Conservation (phyloP, 92 coral and sea anemone species). For the Actinostola sp. region DNA sequence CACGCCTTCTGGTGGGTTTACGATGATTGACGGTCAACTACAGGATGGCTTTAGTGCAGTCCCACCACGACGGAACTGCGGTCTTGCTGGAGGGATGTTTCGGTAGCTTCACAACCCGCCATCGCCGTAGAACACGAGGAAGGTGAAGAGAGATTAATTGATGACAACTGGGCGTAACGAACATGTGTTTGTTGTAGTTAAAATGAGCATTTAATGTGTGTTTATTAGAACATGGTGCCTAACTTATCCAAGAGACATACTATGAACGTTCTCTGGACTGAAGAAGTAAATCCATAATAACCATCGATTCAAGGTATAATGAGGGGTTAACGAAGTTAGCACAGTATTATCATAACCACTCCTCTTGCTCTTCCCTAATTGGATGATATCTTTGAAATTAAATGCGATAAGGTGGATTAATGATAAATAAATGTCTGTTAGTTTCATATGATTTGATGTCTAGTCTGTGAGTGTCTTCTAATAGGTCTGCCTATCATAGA, state of each 20-base stretch:
- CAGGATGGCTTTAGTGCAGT: neutral
- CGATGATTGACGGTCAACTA: constrained; percentile 28
- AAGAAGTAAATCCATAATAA: neutral
- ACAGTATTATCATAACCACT: constrained; percentile 29
- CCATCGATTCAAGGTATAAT: neutral
- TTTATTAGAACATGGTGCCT: no score
- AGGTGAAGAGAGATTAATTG: constrained; percentile 4
- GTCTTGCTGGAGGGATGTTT: no score
- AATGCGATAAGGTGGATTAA: constrained; percentile 46
- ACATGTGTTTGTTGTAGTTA: constrained; percentile 8
- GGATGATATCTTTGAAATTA: constrained; percentile 49
- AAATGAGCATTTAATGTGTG: constrained; percentile 4
- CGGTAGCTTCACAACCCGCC: neutral
- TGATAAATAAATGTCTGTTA: constrained; percentile 46
- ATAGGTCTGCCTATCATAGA: constrained; percentile 31
- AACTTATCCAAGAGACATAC: neutral
- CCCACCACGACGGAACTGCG: constrained; percentile 4
- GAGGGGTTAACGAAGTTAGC: constrained; percentile 22
- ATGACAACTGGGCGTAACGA: constrained; percentile 11
- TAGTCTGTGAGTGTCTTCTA: constrained; percentile 24
- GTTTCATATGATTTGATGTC: constrained; percentile 29
- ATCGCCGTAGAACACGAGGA: neutral
- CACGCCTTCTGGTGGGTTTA: constrained; percentile 25
- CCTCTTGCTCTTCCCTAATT: constrained; percentile 35
- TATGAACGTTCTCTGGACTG: neutral